A percentile compares a stretch with the other conserved stretches of the same genome.
phyloP scores from a whole-genome alignment of 2,113 vertebrate genomes.

The Salminus brasiliensis region DNA sequence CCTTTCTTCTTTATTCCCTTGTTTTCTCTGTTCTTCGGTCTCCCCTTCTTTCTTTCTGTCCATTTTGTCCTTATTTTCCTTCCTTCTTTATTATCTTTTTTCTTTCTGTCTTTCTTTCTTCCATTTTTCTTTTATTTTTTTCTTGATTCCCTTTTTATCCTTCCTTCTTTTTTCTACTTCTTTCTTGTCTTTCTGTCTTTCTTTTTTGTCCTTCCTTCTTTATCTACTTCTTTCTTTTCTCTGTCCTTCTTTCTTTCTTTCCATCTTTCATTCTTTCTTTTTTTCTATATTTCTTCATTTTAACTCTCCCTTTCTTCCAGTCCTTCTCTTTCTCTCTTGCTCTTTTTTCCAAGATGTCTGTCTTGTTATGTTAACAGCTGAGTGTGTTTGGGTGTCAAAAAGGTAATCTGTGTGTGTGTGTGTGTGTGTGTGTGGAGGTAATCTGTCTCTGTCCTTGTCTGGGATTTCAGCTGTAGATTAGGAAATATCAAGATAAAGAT shows the following conservation, averaged over 20 bases:
- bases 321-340: too few relatives aligned
- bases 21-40: not conserved
- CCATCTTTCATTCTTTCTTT: not conserved
- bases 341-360: not conserved
- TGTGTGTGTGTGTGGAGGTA: constrained; percentile 24
- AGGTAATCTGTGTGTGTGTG: not conserved
- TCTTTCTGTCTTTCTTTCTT: constrained; percentile 51
- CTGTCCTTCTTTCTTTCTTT: not conserved
- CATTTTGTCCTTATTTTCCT: not conserved
- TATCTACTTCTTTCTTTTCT: too few relatives aligned
- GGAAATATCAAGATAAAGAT: constrained; percentile 58
- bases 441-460: constrained; percentile 57
- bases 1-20: too few relatives aligned
- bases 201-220: not conserved
- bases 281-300: too few relatives aligned
- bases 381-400: not conserved
- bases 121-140: not conserved
- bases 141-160: constrained; percentile 27
- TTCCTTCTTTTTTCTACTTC: constrained; percentile 38
- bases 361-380: not conserved
- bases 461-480: constrained; percentile 50
- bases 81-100: not conserved
- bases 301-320: too few relatives aligned
- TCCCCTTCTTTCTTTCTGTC: not conserved
- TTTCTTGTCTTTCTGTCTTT: not conserved